phyloP scores from a whole-genome alignment of 2,797 vertebrate genomes.

The Gallirallus australis region DNA sequence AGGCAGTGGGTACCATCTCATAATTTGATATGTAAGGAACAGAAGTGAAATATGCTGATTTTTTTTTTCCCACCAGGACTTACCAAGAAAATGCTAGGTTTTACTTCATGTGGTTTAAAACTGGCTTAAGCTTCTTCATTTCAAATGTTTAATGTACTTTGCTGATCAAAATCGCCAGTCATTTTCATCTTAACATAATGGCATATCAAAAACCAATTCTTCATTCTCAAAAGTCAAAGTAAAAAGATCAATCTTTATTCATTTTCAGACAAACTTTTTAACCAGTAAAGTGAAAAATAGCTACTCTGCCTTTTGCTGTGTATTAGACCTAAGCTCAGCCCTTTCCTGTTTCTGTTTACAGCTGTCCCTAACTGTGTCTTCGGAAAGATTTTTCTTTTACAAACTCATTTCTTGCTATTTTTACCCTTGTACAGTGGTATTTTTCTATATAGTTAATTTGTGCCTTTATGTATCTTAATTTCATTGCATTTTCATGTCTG shows the following conservation, averaged over 20 bases:
- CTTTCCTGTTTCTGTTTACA: background rate
- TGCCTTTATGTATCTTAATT: background rate
- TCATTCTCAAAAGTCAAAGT: background rate
- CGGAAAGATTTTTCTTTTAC: background rate
- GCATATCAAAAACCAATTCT: background rate
- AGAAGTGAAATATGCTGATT: background rate
- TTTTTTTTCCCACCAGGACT: background rate
- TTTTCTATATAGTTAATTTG: background rate
- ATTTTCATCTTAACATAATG: background rate
- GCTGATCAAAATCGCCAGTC: background rate
- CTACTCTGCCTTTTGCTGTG: background rate
- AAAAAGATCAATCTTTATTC: background rate
- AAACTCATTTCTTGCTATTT: background rate
- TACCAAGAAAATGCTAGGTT: background rate
- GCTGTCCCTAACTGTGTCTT: background rate
- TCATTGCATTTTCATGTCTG: background rate
- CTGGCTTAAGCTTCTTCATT: background rate
- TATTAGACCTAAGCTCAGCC: background rate
- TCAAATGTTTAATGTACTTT: background rate
- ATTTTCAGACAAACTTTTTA: background rate
- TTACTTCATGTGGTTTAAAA: conserved; percentile 6
- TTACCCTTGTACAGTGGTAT: background rate
- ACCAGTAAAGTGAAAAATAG: background rate
- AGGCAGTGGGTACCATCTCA: background rate
- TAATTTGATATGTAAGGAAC: background rate